These are phyloP conservation scores for Eurypyga helias DNA, from an alignment of 2,113 vertebrate species.

Conservation along the genomic window DNA sequence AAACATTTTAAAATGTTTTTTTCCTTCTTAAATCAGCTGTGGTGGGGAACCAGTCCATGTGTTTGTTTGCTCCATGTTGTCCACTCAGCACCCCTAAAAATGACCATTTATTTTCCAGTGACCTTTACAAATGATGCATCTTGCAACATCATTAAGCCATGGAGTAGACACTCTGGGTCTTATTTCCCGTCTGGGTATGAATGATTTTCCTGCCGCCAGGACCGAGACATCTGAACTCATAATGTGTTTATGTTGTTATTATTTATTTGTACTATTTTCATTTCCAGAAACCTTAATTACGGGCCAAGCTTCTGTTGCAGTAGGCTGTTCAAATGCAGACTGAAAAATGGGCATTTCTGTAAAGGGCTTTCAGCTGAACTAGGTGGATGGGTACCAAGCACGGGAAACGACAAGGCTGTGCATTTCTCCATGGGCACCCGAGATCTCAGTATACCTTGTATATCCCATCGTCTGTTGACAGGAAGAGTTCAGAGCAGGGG, in stretches of 20 bases:
- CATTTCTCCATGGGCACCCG: rapidly evolving
- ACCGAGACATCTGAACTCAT: neutral
- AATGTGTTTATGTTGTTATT: neutral
- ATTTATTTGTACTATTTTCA: neutral
- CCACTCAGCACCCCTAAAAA: neutral
- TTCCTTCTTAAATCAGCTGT: neutral
- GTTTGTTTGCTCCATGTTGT: neutral
- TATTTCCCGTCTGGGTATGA: neutral
- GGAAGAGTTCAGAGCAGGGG: neutral
- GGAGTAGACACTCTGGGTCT: neutral
- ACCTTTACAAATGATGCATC: neutral
- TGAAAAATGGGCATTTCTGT: constrained; percentile 11
- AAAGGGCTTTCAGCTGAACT: neutral
- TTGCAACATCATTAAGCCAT: neutral
- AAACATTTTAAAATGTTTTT: neutral
- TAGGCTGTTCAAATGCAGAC: neutral
- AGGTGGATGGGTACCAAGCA: neutral
- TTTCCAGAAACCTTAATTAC: neutral
- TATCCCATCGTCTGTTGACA: neutral
- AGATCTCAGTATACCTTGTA: neutral
- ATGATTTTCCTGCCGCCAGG: neutral
- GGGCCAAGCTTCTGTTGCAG: neutral
- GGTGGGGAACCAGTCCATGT: neutral
- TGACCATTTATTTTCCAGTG: neutral
- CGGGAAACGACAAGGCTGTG: neutral